Base-by-base conservation (phyloP, 2,113 vertebrate genomes). In the Calypte anna region DNA sequence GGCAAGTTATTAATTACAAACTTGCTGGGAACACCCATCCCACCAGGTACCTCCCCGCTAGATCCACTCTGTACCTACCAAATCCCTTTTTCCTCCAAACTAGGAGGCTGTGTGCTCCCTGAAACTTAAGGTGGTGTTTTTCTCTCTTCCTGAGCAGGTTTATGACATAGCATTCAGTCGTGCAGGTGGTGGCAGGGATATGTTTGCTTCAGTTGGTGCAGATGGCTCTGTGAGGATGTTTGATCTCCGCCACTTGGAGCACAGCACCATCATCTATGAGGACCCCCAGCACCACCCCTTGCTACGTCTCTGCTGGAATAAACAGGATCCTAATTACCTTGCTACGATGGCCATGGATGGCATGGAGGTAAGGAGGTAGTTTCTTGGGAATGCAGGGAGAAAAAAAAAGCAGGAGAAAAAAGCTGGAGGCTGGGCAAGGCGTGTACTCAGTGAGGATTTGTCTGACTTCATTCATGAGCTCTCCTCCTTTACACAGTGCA, bases 261-360 rank as follows among this genome's bases (percentile, higher is more conserved):
- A 99, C 97, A 99, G 99, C 98, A 99, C 99, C 97, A 99, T 99
- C 92, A 99, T 99, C 93, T 99, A 99, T 2, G 99, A 99, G 91
- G 99, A 99, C 94, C 99, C 99, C 4, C 99, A 99, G 96, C 99
- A 99, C 96, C 99, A 99, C 92, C 99, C 99, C 0, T 97, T 99
- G 94, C 99, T 99, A 31, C 98, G 99, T 22, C 99, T 99, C 91
- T 99, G 99, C 98, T 99, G 99, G 99, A 99, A 99, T 95, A 99
- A 99, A 92, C 99, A 99, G 97, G 99, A 99, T 95, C 99, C 99
- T 80, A 99, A 99, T 97, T 99, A 99, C 57, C 97, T 99, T 70
- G 99, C 99, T 18, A 99, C 99, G 0, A 99, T 99, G 99, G 99
- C 99, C 90, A 99, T 99, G 99, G 99, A 99, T 1, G 99, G 99